A percentile compares a stretch with the other conserved stretches of the same genome.
Conservation (phyloP, 2,888 invertebrate species). For the Miltochrista miniata region DNA sequence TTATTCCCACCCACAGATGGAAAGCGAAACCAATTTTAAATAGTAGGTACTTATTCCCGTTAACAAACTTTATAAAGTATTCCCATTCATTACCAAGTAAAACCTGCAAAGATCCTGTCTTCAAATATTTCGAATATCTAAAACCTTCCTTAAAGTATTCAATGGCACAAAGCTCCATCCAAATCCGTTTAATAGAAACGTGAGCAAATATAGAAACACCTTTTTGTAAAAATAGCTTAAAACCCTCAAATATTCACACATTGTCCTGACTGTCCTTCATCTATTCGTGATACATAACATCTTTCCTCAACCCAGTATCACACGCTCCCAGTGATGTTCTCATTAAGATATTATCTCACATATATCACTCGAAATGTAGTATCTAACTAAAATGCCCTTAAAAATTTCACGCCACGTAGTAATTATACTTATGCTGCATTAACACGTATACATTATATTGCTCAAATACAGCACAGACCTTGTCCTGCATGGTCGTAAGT, state of each 20-base stretch:
- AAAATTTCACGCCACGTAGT: constrained; percentile 41
- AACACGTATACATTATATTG: constrained; percentile 63
- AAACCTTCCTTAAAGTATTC: too few species aligned
- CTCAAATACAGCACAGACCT: constrained; percentile 53
- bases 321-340: background rate
- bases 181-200: too few species aligned
- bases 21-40: too few species aligned
- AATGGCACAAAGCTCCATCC: background rate
- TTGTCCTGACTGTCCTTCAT: background rate
- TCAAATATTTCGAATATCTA: too few species aligned
- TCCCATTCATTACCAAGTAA: too few species aligned
- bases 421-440: constrained; percentile 55
- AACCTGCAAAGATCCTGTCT: too few species aligned
- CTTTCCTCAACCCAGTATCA: background rate
- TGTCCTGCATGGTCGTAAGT: constrained; percentile 53
- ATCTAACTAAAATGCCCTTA: constrained; percentile 56
- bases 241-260: too few species aligned
- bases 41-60: too few species aligned
- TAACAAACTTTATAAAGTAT: too few species aligned
- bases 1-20: too few species aligned
- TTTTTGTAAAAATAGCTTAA: too few species aligned
- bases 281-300: background rate
- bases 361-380: constrained; percentile 24
- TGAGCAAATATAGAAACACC: too few species aligned
- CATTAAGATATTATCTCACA: constrained; percentile 21